Conservation (phyloP, 2,888 invertebrate species). For the Amiota mariae region DNA sequence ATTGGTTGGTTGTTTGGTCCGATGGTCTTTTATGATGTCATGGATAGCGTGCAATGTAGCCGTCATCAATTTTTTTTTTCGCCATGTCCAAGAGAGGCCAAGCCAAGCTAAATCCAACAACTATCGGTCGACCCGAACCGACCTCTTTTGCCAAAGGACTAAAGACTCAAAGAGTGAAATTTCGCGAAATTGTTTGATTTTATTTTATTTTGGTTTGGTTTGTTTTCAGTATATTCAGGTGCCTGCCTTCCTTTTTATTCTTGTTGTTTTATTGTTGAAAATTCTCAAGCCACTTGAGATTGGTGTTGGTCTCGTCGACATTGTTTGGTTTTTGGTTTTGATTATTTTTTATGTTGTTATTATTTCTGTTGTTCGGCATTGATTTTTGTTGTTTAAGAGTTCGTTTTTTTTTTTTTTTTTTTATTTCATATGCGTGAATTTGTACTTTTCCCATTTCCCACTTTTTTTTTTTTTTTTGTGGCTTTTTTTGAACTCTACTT, state of each 20-base stretch:
- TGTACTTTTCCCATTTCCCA: no score
- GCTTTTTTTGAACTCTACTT: not conserved
- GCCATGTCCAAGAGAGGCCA: conserved; percentile 24
- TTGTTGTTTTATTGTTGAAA: not conserved
- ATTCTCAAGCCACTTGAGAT: not conserved
- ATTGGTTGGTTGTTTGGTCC: no score
- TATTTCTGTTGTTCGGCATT: conserved; percentile 45
- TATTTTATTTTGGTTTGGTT: conserved; percentile 4
- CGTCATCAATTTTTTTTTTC: conserved; percentile 63
- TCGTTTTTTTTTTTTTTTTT: conserved; percentile 39
- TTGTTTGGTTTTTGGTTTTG: conserved; percentile 37
- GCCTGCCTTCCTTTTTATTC: not conserved
- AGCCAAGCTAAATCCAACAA: conserved; percentile 8
- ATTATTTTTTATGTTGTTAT: no score
- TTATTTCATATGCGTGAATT: conserved; percentile 54
- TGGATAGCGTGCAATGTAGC: conserved; percentile 65
- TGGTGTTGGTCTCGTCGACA: conserved; percentile 21
- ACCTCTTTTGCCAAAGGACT: conserved; percentile 2
- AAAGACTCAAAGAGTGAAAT: conserved; percentile 25
- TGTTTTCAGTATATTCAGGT: not conserved
- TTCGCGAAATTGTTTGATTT: conserved; percentile 32
- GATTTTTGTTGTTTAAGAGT: conserved; percentile 49
- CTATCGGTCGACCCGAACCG: not conserved
- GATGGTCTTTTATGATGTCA: conserved; percentile 58
- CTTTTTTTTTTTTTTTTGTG: conserved; percentile 47